A percentile compares a stretch with the other conserved stretches of the same genome.
phyloP scores from a whole-genome alignment of 2,797 vertebrate genomes.

The Parauchenoglanis punctatus region DNA sequence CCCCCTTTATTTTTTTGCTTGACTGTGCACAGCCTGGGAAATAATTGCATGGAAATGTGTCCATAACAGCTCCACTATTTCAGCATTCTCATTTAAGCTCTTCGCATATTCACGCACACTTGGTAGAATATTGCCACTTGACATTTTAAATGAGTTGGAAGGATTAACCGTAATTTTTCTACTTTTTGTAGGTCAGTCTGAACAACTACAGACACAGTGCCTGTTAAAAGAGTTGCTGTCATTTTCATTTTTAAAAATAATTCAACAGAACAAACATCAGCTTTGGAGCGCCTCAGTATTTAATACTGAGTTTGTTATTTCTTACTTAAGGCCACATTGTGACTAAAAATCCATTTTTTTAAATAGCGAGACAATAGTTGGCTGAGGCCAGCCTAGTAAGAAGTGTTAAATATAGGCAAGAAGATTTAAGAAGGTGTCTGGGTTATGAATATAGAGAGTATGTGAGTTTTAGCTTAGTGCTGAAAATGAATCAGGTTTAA shows the following conservation, averaged over 20 bases:
- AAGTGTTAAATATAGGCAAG: background rate
- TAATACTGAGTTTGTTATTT: background rate
- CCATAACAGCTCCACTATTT: background rate
- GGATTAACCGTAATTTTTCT: background rate
- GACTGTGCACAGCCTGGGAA: background rate
- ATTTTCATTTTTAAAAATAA: background rate
- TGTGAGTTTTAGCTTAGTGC: background rate
- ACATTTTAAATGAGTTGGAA: constrained; percentile 4
- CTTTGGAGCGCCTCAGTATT: background rate
- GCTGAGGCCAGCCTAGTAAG: background rate
- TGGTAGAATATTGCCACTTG: background rate
- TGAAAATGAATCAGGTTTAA: background rate
- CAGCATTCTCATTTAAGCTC: background rate
- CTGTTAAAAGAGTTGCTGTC: background rate
- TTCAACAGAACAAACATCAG: background rate
- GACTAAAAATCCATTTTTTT: background rate
- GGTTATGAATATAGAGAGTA: background rate
- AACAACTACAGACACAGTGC: background rate
- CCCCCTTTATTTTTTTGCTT: background rate
- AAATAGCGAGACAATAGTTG: background rate
- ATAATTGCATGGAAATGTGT: constrained; percentile 8
- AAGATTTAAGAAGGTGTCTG: background rate
- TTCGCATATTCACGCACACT: background rate
- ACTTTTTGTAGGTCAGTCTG: background rate
- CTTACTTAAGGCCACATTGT: background rate